Conservation (phyloP, 1,140 invertebrate genomes). For the Drosophila aff. region DNA sequence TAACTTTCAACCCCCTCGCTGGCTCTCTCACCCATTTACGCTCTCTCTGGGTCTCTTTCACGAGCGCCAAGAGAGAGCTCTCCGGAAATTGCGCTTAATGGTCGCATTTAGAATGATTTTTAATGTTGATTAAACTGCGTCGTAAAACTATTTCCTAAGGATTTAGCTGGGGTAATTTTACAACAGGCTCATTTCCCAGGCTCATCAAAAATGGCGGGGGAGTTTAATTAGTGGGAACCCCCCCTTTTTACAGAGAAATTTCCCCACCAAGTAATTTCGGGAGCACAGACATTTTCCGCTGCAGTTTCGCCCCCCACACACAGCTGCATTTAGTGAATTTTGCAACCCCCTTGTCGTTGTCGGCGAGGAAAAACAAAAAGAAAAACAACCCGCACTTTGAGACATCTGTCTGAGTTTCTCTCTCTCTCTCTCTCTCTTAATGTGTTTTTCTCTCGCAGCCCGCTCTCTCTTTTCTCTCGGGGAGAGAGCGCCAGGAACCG, state of each 20-base stretch:
- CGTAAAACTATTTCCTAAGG: conserved; percentile 41
- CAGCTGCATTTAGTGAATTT: conserved; percentile 28
- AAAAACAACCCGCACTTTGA: conserved; percentile 51
- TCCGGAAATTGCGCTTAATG: conserved; percentile 49
- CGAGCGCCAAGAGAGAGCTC: background rate
- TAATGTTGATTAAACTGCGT: conserved; percentile 46
- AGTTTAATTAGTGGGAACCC: background rate
- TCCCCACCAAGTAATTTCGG: conserved; percentile 10
- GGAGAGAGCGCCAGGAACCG: conserved; percentile 39
- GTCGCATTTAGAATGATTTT: conserved; percentile 39
- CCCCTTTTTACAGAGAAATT: conserved; percentile 2
- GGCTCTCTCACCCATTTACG: conserved; percentile 1
- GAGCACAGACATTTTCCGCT: conserved; percentile 15
- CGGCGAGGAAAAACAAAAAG: conserved; percentile 24
- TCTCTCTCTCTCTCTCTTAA: conserved; percentile 25
- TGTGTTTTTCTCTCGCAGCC: conserved; percentile 4
- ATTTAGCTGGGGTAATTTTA: background rate
- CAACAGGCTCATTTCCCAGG: conserved; percentile 13
- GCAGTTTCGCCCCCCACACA: conserved; percentile 32
- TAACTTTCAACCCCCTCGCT: conserved; percentile 34
- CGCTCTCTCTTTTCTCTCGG: conserved; percentile 25
- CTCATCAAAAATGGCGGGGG: conserved; percentile 9
- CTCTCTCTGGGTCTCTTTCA: background rate
- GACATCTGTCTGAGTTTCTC: conserved; percentile 55
- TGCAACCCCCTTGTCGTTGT: conserved; percentile 34